phyloP scores from a whole-genome alignment of 1,140 invertebrate genomes.

The Eupristina koningsbergeri region DNA sequence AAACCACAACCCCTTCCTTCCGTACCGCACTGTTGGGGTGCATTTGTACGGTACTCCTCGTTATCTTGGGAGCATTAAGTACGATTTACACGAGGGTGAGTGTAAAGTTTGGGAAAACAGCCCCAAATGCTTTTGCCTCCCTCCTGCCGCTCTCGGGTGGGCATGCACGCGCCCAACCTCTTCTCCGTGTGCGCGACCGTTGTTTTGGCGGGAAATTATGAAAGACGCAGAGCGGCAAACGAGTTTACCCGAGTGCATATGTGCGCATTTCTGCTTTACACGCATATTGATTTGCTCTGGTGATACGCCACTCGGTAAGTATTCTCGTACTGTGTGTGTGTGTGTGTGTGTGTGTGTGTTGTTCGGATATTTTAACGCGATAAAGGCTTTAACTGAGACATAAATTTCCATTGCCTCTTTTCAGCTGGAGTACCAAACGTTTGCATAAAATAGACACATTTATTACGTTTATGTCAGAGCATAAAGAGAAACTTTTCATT shows the following conservation, averaged over 20 bases:
- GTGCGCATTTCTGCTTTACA: background rate
- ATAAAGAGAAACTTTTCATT: background rate
- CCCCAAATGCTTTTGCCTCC: background rate
- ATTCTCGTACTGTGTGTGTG: no score
- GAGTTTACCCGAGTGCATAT: background rate
- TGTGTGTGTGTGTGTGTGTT: no score
- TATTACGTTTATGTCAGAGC: background rate
- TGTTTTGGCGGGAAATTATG: conserved; percentile 28
- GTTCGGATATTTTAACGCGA: background rate
- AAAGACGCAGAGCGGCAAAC: background rate
- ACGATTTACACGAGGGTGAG: conserved; percentile 35
- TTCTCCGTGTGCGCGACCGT: background rate
- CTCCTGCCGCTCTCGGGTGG: no score
- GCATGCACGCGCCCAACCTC: background rate
- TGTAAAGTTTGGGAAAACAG: conserved; percentile 37
- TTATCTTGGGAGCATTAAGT: conserved; percentile 39
- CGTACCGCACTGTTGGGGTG: background rate
- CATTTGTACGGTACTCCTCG: background rate
- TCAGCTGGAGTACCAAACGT: background rate
- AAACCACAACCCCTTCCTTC: conserved; percentile 7
- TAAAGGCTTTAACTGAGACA: background rate
- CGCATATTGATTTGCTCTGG: conserved; percentile 3
- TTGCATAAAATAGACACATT: background rate
- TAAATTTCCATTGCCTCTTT: background rate
- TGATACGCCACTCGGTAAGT: no score